phyloP scores from a whole-genome alignment of 2,797 vertebrate genomes.

The Neomorphus geoffroyi region DNA sequence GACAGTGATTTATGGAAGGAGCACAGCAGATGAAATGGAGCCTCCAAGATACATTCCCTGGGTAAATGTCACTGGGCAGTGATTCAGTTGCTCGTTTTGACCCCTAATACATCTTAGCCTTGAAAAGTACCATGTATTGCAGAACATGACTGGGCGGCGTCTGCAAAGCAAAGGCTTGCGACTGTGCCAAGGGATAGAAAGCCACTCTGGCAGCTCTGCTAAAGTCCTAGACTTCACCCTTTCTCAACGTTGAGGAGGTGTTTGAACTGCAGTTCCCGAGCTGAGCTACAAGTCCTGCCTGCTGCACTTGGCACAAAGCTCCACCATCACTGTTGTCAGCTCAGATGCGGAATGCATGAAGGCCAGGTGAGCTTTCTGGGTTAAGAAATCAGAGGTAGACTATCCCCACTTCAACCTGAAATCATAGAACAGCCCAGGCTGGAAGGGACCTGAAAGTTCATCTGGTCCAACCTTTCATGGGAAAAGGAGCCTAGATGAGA shows the following conservation, averaged over 20 bases:
- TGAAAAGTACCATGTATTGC: neutral
- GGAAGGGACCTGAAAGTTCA: neutral
- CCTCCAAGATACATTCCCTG: neutral
- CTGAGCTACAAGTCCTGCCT: neutral
- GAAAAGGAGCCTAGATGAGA: neutral
- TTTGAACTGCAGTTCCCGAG: neutral
- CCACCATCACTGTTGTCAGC: neutral
- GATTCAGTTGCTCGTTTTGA: slow-evolving; percentile 33
- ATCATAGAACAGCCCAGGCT: neutral
- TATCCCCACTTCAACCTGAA: neutral
- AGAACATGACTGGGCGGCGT: neutral
- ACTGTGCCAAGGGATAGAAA: neutral
- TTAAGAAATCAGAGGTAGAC: neutral
- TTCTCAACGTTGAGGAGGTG: neutral
- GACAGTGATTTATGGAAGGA: slow-evolving; percentile 45
- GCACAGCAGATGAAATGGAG: slow-evolving; percentile 16
- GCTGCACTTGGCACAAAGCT: neutral
- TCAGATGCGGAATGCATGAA: neutral
- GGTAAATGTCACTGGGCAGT: slow-evolving; percentile 39
- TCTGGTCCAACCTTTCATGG: neutral
- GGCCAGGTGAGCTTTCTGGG: neutral
- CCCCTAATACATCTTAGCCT: slow-evolving; percentile 12
- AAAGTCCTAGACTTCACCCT: neutral
- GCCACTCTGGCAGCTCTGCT: neutral
- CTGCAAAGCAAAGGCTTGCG: neutral